Evolutionary conservation across 1,140 invertebrate species (phyloP), one percentile per base, ranked within the genome.

Genomic region (Formica exsecta): DNA sequence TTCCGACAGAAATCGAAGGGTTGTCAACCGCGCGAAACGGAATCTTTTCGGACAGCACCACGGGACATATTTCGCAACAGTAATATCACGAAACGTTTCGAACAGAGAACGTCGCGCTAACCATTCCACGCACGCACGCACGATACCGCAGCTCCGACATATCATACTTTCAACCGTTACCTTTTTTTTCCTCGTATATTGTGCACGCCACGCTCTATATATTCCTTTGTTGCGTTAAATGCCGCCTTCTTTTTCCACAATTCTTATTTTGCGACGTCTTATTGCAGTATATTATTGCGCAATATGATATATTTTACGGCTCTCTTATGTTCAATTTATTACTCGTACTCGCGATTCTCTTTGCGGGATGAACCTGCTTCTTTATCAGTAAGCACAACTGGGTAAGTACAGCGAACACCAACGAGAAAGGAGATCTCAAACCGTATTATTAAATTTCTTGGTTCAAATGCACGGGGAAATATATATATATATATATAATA

Each of bases 371-470:
- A 13, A 8, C 16, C 38, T 64, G 48, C 25, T 54, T 32, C 54
- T 86, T 79, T 66, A 44, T 57, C 51, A 51, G 62, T 19, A 9
- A 16, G 19, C 68, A 57, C 51, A 79, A 65, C 22, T 16, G 32
- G 4, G 36, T 32, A 71, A 86, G 41, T 25, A 73, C 29, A 22
- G n/a, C 29, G 25, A 48, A 25, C 6, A 11, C 19, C 9, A 11
- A 32, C 8, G 36, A n/a, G n/a, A 83, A 65, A 83, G 71, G 13
- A 29, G 13, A 48, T 48, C 57, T 41, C 22, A 57, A 65, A 65
- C 73, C 71, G 48, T 66, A 51, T 87, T 87, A 87, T 87, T 86
- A 80, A 87, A 87, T 87, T 87, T 87, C 84, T 80, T 29, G 32
- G 36, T 9, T 59, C 6, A 71, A 70, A 48, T 44, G 32, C 38